A percentile compares a stretch with the other conserved stretches of the same genome.
Conservation (phyloP, 2,113 vertebrate species). For the Hippocampus barbouri region DNA sequence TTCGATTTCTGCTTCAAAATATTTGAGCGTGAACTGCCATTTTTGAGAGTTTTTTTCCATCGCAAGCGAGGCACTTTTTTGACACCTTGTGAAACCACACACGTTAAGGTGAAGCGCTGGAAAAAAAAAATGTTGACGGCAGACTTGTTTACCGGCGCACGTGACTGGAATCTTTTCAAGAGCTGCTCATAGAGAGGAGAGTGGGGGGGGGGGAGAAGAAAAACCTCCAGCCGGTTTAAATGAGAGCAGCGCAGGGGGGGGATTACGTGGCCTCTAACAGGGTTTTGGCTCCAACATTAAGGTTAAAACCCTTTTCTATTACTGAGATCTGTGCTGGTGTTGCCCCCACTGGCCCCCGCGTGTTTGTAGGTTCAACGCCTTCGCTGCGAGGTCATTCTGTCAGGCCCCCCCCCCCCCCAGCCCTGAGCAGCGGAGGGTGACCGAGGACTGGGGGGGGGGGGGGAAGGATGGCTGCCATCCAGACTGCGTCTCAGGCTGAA, state of each 20-base stretch:
- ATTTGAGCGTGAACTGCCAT: background rate
- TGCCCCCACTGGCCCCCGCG: conserved; percentile 61
- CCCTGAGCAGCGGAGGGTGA: conserved; percentile 73
- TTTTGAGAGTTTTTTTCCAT: background rate
- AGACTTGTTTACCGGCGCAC: conserved; percentile 22
- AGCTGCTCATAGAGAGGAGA: conserved; percentile 16
- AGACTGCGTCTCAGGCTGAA: conserved; percentile 42
- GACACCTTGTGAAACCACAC: background rate
- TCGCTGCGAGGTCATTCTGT: conserved; percentile 71
- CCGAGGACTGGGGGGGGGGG: conserved; percentile 48
- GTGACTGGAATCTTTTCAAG: conserved; percentile 28
- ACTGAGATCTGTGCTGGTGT: conserved; percentile 70
- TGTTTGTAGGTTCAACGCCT: conserved; percentile 77
- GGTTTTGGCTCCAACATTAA: conserved; percentile 78
- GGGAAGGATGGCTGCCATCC: conserved; percentile 57
- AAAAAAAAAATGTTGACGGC: background rate
- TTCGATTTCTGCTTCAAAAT: too few species aligned
- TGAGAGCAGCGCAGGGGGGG: conserved; percentile 64
- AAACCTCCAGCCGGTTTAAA: conserved; percentile 55
- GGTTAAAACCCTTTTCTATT: conserved; percentile 82
- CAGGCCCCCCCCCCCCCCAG: conserved; percentile 27
- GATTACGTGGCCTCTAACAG: conserved; percentile 76
- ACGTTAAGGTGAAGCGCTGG: background rate
- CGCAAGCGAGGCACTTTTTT: background rate
- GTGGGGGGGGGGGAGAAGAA: background rate